Conservation (phyloP, 1,140 invertebrate genomes). For the Bombus fervidus region DNA sequence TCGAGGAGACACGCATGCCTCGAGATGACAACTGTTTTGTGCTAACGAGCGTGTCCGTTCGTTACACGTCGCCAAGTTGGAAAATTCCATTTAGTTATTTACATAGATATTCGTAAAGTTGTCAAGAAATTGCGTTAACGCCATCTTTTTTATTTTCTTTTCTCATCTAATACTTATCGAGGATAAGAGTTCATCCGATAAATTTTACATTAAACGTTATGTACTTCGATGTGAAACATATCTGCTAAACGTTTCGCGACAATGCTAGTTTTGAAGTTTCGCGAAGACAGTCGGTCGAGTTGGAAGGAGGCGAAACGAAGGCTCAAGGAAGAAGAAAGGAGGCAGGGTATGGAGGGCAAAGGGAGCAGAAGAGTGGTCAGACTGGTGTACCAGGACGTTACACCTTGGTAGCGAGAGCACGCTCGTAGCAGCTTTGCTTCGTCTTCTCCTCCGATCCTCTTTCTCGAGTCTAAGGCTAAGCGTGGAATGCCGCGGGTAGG, state of each 20-base stretch:
- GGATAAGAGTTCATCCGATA: neutral
- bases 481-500: conserved; percentile 28
- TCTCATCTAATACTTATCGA: no score
- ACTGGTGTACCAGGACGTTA: conserved; percentile 76
- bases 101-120: no score
- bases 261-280: neutral
- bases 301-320: conserved; percentile 41
- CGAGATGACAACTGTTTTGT: no score
- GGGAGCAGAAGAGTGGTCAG: conserved; percentile 61
- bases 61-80: no score
- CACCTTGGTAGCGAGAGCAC: conserved; percentile 62
- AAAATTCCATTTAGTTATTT: no score
- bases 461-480: conserved; percentile 44
- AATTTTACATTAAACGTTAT: neutral
- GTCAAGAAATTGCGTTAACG: no score
- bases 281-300: neutral
- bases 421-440: conserved; percentile 15
- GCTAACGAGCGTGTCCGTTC: no score
- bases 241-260: no score
- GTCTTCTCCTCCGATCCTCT: conserved; percentile 25
- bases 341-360: conserved; percentile 44
- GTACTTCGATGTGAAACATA: no score
- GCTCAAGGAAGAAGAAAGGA: neutral
- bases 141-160: no score
- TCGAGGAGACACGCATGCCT: no score